Conservation (phyloP, 1,140 invertebrate species). For the Aphis craccivora region DNA sequence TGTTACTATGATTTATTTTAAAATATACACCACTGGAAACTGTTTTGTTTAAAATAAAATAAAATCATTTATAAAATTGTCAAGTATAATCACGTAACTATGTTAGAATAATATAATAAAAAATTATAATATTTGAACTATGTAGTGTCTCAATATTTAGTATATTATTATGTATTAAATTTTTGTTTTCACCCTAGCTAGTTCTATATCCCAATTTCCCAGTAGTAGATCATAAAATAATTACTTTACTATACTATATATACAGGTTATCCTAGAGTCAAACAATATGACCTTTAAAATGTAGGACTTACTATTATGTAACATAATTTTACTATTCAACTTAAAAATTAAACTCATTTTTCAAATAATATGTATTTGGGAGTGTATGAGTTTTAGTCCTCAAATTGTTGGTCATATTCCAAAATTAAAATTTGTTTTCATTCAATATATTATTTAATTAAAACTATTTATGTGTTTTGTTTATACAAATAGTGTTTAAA, state of each 20-base stretch:
- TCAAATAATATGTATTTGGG: background rate
- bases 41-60: background rate
- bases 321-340: background rate
- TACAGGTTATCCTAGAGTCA: background rate
- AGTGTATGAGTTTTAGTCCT: background rate
- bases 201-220: background rate
- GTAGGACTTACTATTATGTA: background rate
- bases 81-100: background rate
- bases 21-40: background rate
- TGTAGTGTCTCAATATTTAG: background rate
- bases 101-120: no score
- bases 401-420: background rate
- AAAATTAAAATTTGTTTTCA: background rate
- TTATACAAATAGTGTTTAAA: background rate
- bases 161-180: background rate
- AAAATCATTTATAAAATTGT: background rate
- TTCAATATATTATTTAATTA: constrained; percentile 7
- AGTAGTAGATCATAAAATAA: background rate
- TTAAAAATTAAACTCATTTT: background rate
- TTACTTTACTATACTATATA: background rate
- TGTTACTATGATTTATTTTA: background rate
- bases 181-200: background rate
- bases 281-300: background rate
- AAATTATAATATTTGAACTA: background rate
- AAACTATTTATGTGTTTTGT: background rate